Evolutionary conservation across 1,140 invertebrate genomes (phyloP).

Genomic region (Calephelis nemesis): DNA sequence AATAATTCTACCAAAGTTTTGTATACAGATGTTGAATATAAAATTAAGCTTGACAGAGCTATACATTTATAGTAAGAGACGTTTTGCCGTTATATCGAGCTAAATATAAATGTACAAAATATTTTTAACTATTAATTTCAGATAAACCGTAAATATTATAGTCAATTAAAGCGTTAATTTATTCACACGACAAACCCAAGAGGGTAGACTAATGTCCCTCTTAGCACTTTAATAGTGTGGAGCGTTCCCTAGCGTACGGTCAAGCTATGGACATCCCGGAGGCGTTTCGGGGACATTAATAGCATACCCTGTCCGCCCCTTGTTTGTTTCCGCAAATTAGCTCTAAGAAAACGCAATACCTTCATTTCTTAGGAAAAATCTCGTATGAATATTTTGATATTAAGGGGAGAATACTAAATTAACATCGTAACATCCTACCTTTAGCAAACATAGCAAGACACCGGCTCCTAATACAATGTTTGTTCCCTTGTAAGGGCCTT

Average conservation of each 20-base stretch:
- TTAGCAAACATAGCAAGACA: conserved; percentile 72
- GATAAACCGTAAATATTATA: conserved; percentile 31
- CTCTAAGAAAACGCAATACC: conserved; percentile 53
- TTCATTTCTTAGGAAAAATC: conserved; percentile 29
- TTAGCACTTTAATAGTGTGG: conserved; percentile 73
- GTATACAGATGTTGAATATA: no score
- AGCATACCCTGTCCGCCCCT: conserved; percentile 55
- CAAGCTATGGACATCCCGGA: conserved; percentile 58
- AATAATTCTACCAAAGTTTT: no score
- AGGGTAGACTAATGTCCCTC: conserved; percentile 66
- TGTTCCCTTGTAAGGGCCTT: conserved; percentile 73
- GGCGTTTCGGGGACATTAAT: conserved; percentile 64
- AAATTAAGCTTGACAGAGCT: no score
- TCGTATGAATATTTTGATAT: background rate
- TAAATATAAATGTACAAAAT: no score
- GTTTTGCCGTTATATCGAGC: no score
- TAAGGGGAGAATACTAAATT: conserved; percentile 63
- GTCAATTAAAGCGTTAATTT: conserved; percentile 70
- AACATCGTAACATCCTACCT: conserved; percentile 75
- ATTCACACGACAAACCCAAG: conserved; percentile 62
- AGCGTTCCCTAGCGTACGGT: conserved; percentile 56
- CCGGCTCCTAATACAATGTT: conserved; percentile 72
- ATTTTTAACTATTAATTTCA: conserved; percentile 23
- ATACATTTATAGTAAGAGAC: no score
- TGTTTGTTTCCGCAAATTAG: conserved; percentile 71